Base-by-base conservation (phyloP, 2,797 vertebrate species). In the Okamejei kenojei region DNA sequence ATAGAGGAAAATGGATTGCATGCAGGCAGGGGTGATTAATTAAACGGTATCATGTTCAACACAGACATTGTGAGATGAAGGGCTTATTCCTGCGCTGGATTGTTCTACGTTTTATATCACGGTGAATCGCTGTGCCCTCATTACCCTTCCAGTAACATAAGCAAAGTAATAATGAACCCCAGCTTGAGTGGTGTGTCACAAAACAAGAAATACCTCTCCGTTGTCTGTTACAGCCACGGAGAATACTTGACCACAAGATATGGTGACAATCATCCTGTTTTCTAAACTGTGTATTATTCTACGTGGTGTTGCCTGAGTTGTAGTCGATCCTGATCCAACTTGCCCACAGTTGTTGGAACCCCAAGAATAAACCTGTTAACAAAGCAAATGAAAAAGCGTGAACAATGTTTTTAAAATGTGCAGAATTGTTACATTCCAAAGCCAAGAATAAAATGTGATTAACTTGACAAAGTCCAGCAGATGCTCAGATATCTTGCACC, bases 341-440 rank as follows among this genome's bases (percentile, higher is more conserved):
- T 99, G 99, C 93, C 99, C 99, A 94, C 98, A 99, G 96, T 99
- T 99, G 94, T 99, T 99, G 95, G 99, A 99, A 94, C 98, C 99
- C 98, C 98, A 99, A 0, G 98, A 97, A 0, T 97, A 99, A 9
- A 99, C 97, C 99, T 99, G 94, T 58, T 78, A 29, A 61, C 78
- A 71, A 93, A 26, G 19, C 93, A 71, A 88, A 77, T 26, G n/a
- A 65, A 45, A 13, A 84, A 73, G 6, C 9, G 1, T 58, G 13
- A 35, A 58, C 1, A 65, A 45, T 17, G 21, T 73, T 88, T 35
- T 65, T 65, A 78, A 7, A 76, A 86, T 68, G n/a, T 10, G 15
- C 61, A 88, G 35, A 35, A 68, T 13, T 61, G 54, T 5, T 6
- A 21, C 13, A n/a, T 35, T 63, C 32, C 32, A 88, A 13, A 19